These are phyloP conservation scores for Invenusta paracnida DNA, from an alignment of 2,888 invertebrate species.

Conservation along the genomic window DNA sequence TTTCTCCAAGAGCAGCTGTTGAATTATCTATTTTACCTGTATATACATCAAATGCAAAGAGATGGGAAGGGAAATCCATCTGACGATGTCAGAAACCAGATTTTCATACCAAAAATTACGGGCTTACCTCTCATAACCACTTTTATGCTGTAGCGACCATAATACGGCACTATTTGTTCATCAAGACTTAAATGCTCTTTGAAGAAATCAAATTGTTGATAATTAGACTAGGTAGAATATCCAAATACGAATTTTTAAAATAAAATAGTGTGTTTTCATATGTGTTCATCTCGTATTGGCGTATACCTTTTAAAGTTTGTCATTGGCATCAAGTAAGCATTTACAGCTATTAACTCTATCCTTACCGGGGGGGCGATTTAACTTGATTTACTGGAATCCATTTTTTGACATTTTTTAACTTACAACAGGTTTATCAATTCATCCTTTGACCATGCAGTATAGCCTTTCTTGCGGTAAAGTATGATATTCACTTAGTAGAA, in stretches of 20 bases:
- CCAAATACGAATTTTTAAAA: no score
- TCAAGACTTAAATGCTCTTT: neutral
- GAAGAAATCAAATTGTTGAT: neutral
- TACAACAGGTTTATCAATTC: neutral
- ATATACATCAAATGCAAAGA: slow-evolving; percentile 28
- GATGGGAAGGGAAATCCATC: neutral
- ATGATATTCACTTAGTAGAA: slow-evolving; percentile 16
- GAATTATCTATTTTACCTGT: neutral
- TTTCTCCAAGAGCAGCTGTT: slow-evolving; percentile 10
- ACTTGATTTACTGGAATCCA: slow-evolving; percentile 25
- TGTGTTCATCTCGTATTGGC: no score
- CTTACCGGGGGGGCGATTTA: neutral
- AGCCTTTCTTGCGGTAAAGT: slow-evolving; percentile 17
- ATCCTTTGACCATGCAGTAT: neutral
- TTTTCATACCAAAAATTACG: slow-evolving; percentile 1
- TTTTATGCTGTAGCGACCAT: neutral
- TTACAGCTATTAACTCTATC: no score
- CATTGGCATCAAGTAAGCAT: neutral
- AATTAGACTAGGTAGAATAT: neutral
- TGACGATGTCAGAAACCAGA: neutral
- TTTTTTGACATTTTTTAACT: neutral
- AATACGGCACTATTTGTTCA: slow-evolving; percentile 31
- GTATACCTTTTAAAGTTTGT: neutral
- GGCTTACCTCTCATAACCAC: slow-evolving; percentile 15
- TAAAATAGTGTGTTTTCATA: no score